phyloP scores from a whole-genome alignment of 1,140 invertebrate species.

The Aplysia californica region DNA sequence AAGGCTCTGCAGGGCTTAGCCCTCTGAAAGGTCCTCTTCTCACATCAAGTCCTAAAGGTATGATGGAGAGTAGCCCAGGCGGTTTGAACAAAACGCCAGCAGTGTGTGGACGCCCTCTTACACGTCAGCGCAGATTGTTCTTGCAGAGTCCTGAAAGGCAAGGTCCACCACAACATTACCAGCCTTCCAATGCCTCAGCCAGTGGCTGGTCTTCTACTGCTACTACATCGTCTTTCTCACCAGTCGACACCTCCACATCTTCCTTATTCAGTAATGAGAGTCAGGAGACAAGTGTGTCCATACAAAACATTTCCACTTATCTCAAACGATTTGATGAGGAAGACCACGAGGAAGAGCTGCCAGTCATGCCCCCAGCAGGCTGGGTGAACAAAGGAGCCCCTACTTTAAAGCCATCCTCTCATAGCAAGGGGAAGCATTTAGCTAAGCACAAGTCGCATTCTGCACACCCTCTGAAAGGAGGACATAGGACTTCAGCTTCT shows the following conservation, averaged over 20 bases:
- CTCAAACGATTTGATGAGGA: conserved; percentile 15
- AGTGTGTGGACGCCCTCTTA: conserved; percentile 5
- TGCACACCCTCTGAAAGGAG: too few relatives aligned
- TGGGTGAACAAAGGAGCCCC: too few relatives aligned
- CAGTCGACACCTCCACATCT: conserved; percentile 8
- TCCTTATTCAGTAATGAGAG: conserved; percentile 18
- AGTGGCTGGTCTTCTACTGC: too few relatives aligned
- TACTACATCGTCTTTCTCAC: too few relatives aligned
- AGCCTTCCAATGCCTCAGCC: too few relatives aligned
- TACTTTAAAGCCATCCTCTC: too few relatives aligned
- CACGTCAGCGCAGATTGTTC: conserved; percentile 20
- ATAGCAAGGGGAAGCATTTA: too few relatives aligned
- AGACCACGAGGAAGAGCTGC: conserved; percentile 4
- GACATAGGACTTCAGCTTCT: not conserved
- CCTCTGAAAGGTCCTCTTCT: conserved; percentile 23
- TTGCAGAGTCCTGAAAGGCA: conserved; percentile 20
- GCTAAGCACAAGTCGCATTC: too few relatives aligned
- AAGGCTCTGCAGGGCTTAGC: conserved; percentile 6
- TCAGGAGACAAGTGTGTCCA: conserved; percentile 14
- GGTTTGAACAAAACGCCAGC: conserved; percentile 5
- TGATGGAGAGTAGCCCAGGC: not conserved
- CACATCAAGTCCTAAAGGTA: conserved; percentile 24
- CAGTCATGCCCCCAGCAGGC: conserved; percentile 16
- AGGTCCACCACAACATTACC: too few relatives aligned
- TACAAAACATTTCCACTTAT: conserved; percentile 23